Conservation (phyloP, 1,140 invertebrate genomes). For the Drosophila nigrodunni region DNA sequence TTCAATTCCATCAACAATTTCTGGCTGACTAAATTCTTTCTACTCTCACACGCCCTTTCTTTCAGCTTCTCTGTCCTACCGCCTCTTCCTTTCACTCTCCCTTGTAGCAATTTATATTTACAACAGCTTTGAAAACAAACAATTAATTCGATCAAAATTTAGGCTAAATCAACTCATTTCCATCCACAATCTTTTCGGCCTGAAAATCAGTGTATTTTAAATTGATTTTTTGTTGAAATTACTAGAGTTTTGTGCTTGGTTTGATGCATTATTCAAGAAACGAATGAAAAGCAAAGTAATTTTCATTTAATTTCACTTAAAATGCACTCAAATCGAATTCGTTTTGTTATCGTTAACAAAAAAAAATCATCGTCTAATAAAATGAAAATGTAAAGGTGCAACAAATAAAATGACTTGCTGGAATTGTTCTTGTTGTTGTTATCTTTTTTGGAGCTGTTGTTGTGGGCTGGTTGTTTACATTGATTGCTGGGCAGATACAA, state of each 20-base stretch:
- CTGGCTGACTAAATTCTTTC: too few species aligned
- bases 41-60: not conserved
- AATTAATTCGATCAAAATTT: conserved; percentile 10
- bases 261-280: conserved; percentile 11
- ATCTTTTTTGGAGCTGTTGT: conserved; percentile 18
- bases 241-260: not conserved
- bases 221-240: conserved; percentile 1
- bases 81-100: not conserved
- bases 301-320: conserved; percentile 70
- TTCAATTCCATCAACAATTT: too few species aligned
- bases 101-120: conserved; percentile 1
- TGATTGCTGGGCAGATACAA: conserved; percentile 44
- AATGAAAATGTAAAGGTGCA: conserved; percentile 53
- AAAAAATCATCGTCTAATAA: conserved; percentile 55
- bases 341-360: conserved; percentile 49
- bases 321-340: conserved; percentile 65
- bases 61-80: not conserved
- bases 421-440: conserved; percentile 46
- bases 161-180: conserved; percentile 8
- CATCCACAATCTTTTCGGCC: not conserved
- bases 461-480: conserved; percentile 57
- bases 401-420: conserved; percentile 61
- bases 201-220: not conserved
- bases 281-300: conserved; percentile 47
- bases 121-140: not conserved